A percentile compares a stretch with the other conserved stretches of the same genome.
These are phyloP conservation scores for Cebus imitator DNA, from an alignment of 2,113 vertebrate genomes.

Conservation along the genomic window DNA sequence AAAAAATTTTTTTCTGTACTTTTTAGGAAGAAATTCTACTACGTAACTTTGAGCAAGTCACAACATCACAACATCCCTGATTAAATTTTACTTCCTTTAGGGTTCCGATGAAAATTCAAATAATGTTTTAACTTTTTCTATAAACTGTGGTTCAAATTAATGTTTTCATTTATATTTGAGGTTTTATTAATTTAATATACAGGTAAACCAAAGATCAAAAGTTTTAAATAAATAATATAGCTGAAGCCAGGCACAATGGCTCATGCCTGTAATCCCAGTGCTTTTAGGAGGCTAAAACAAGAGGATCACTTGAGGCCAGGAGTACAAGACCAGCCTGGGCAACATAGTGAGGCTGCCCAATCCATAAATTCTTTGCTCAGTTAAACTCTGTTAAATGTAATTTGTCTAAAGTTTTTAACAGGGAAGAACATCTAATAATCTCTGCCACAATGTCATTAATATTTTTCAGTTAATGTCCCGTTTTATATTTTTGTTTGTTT, in stretches of 20 bases:
- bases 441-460: background rate
- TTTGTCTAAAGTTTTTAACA: background rate
- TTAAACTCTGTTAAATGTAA: background rate
- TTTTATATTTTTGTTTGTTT: background rate
- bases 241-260: background rate
- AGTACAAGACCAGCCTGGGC: background rate
- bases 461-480: background rate
- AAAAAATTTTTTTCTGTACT: too few relatives aligned
- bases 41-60: background rate
- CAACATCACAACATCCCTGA: background rate
- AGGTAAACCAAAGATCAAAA: background rate
- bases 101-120: constrained; percentile 32
- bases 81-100: constrained; percentile 1
- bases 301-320: background rate
- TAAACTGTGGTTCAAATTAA: background rate
- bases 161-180: background rate
- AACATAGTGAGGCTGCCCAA: background rate
- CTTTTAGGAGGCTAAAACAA: background rate
- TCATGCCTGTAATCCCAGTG: background rate
- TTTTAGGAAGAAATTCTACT: constrained; percentile 12
- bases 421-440: background rate
- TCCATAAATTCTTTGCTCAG: background rate
- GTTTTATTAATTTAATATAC: background rate
- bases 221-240: constrained; percentile 11
- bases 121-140: background rate